Base-by-base conservation (phyloP, 2,113 vertebrate species). In the Engystomops pustulosus region DNA sequence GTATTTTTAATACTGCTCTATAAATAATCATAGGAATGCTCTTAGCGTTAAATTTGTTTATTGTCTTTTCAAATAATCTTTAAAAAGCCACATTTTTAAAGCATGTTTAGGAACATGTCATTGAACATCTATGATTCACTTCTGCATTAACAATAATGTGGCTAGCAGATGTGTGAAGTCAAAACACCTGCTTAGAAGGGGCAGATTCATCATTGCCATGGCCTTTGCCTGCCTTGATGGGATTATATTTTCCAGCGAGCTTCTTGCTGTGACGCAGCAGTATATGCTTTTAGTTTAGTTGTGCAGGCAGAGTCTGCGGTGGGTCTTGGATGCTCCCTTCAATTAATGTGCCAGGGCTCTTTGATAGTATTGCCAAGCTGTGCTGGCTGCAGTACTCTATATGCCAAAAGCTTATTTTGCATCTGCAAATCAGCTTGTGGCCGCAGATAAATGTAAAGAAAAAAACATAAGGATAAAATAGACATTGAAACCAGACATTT, bases 151-250 rank as follows among this genome's bases (percentile, higher is more conserved):
- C 34, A 93, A 93, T 94, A 94, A 90, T 91, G 90, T 89, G 89
- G 90, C 81, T 88, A 91, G 88, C 93, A 95, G 92, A 95, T 95
- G 93, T 93, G 88, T 83, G 86, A 86, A 85, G 87, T 87, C 53
- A 84, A 85, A 89, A 88, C 92, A 95, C 93, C 93, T 95, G 91
- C 92, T 95, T 92, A 89, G 92, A 91, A 88, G 91, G 94, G 53
- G 92, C 89, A 90, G 88, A 90, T 91, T 92, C 91, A 91, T 92
- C 93, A 90, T 71, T 89, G 85, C 87, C 14, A 0, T 80, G 86
- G 87, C 80, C 86, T 85, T 83, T 86, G 85, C 86, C 74, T 0
- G 5, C 89, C 88, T 89, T 89, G 23, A 38, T 86, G 88, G 89
- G 88, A 88, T 92, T 91, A 91, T 90, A 90, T 91, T 90, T 91